Conservation (phyloP, 2,888 invertebrate species). For the Morinoia aosen region DNA sequence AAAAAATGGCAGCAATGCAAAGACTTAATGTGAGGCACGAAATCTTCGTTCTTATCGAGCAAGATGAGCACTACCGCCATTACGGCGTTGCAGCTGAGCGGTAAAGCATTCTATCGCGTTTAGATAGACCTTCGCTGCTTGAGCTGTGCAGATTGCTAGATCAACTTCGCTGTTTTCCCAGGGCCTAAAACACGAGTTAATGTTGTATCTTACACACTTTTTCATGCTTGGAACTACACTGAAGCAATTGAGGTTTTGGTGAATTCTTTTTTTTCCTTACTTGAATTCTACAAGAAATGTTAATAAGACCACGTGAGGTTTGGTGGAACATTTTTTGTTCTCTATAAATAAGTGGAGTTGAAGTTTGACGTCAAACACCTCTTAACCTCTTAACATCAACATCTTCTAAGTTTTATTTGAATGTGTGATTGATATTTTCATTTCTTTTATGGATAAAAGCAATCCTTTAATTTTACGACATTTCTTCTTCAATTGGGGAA, state of each 20-base stretch:
- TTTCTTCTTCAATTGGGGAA: too few species aligned
- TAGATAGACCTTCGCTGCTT: neutral
- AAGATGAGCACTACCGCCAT: neutral
- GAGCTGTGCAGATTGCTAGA: neutral
- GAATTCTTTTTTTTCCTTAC: neutral
- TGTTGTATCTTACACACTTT: neutral
- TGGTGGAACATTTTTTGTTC: too few species aligned
- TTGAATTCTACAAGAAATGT: neutral
- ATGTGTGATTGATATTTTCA: too few species aligned
- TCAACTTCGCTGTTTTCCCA: neutral
- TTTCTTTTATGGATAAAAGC: too few species aligned
- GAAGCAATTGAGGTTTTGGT: neutral
- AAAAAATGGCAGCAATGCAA: conserved; percentile 1
- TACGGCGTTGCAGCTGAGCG: neutral
- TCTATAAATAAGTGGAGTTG: too few species aligned
- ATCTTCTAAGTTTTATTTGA: too few species aligned
- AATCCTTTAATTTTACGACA: too few species aligned
- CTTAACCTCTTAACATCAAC: too few species aligned
- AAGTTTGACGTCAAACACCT: too few species aligned
- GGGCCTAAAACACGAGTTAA: neutral
- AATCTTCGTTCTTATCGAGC: neutral
- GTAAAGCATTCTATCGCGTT: neutral
- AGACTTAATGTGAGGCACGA: neutral
- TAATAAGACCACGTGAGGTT: too few species aligned
- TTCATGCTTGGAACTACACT: neutral